Evolutionary conservation across 2,113 vertebrate species (phyloP), one percentile per base, ranked within the genome.

Genomic region (Scytalopus superciliaris): DNA sequence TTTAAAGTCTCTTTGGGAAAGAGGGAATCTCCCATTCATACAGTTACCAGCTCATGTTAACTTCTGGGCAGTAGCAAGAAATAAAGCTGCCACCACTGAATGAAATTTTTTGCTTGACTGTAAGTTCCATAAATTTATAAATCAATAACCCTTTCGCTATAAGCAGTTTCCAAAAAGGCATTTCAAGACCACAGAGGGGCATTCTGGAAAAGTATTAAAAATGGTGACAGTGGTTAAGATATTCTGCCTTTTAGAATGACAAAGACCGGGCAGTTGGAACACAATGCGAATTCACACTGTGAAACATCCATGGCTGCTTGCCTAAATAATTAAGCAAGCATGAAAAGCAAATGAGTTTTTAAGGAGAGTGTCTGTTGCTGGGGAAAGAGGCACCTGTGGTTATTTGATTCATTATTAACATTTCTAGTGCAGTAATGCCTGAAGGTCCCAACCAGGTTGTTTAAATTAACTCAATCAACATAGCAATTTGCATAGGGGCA

Each of bases 271-370:
- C 88, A 93, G 67, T 95, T 90, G 93, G 96, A 97, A 90, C 39
- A 3, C 5, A 0, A 83, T 81, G 94, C 77, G 90, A 95, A 97
- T 90, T 92, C 92, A 92, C 88, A 96, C 93, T 93, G 93, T 84
- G 94, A 92, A 96, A 94, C 88, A 95, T 92, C 96, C 88, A 92
- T 94, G 94, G 96, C 96, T 96, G 93, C 93, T 84, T 95, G 96
- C 94, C 94, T 96, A 96, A 97, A 96, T 96, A 97, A 97, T 93
- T 96, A 96, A 97, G 90, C 88, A 96, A 96, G 93, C 96, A 96
- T 96, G 92, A 96, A 96, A 97, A 97, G 94, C 96, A 96, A 97
- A 96, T 95, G 93, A 94, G 93, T 95, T 96, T 96, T 96, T 97
- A 97, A 97, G 87, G 95, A 97, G 90, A 95, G 72, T 94, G 95